Percentiles rank a stretch among this genome's conserved stretches.
Evolutionary conservation across 2,888 invertebrate genomes (phyloP).

Genomic region (Hoplodrina blanda): DNA sequence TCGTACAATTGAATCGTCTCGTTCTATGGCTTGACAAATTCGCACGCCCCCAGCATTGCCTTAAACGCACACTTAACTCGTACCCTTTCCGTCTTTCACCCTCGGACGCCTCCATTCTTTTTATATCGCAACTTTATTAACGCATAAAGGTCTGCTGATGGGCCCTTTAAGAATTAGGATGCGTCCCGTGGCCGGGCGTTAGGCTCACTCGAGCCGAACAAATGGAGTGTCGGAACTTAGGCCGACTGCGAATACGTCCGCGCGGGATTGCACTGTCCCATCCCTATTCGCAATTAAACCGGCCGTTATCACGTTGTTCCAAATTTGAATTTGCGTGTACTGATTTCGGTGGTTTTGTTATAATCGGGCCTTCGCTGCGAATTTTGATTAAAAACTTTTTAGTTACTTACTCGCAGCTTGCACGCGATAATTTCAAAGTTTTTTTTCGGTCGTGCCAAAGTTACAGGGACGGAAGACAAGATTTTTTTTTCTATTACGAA

Average conservation of each 20-base stretch:
- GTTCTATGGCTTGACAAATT: slow-evolving; percentile 88
- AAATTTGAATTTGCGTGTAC: slow-evolving; percentile 81
- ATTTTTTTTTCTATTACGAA: slow-evolving; percentile 80
- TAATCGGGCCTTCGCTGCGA: slow-evolving; percentile 63
- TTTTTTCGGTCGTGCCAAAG: slow-evolving; percentile 35
- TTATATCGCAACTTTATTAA: slow-evolving; percentile 91
- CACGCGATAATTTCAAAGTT: slow-evolving; percentile 43
- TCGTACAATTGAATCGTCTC: slow-evolving; percentile 85
- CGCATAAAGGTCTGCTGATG: slow-evolving; percentile 90
- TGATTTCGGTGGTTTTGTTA: slow-evolving; percentile 66
- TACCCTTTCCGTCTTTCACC: slow-evolving; percentile 89
- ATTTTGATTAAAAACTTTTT: slow-evolving; percentile 63
- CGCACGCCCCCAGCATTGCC: slow-evolving; percentile 89
- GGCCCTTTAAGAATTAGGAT: slow-evolving; percentile 90
- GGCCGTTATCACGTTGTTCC: slow-evolving; percentile 81
- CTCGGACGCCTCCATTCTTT: slow-evolving; percentile 90
- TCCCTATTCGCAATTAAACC: slow-evolving; percentile 84
- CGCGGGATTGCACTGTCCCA: slow-evolving; percentile 71
- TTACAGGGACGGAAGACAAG: slow-evolving; percentile 41
- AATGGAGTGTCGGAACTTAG: slow-evolving; percentile 86
- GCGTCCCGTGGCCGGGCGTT: slow-evolving; percentile 84
- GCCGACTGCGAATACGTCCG: slow-evolving; percentile 70
- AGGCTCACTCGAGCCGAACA: slow-evolving; percentile 85
- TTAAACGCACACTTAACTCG: slow-evolving; percentile 89
- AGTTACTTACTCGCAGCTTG: slow-evolving; percentile 28